A percentile compares a stretch with the other conserved stretches of the same genome.
Conservation (phyloP, 2,888 invertebrate species). For the Eilema depressum region DNA sequence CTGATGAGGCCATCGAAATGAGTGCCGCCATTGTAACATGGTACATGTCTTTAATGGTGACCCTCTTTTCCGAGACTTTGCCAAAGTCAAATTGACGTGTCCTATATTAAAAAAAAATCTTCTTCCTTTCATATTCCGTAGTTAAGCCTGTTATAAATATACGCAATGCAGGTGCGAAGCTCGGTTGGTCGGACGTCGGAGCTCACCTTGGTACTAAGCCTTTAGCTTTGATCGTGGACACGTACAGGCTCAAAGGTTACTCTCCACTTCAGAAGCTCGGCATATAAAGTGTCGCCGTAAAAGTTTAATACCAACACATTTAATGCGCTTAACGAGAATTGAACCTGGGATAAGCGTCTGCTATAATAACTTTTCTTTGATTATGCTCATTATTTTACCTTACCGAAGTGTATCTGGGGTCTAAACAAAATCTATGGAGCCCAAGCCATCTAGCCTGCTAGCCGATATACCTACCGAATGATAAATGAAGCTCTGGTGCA, state of each 20-base stretch:
- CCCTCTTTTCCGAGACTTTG: no score
- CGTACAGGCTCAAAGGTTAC: constrained; percentile 26
- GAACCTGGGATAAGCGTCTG: neutral
- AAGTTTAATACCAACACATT: neutral
- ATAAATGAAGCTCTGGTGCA: no score
- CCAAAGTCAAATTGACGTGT: no score
- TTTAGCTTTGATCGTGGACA: constrained; percentile 24
- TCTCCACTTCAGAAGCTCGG: constrained; percentile 4
- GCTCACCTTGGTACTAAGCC: constrained; percentile 21
- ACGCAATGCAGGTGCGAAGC: neutral
- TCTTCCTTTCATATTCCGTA: neutral
- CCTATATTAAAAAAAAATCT: no score
- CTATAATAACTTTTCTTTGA: neutral
- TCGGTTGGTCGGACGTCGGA: neutral
- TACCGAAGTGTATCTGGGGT: no score
- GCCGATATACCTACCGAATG: no score
- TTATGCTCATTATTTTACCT: neutral
- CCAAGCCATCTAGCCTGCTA: no score
- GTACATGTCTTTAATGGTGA: no score
- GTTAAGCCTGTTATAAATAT: neutral
- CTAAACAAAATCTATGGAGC: no score
- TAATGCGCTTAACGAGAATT: neutral
- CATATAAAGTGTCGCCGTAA: constrained; percentile 2
- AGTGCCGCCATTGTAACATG: no score
- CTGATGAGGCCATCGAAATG: no score